These are phyloP conservation scores for Chrysomallon squamiferum DNA, from an alignment of 1,140 invertebrate species.

Conservation along the genomic window DNA sequence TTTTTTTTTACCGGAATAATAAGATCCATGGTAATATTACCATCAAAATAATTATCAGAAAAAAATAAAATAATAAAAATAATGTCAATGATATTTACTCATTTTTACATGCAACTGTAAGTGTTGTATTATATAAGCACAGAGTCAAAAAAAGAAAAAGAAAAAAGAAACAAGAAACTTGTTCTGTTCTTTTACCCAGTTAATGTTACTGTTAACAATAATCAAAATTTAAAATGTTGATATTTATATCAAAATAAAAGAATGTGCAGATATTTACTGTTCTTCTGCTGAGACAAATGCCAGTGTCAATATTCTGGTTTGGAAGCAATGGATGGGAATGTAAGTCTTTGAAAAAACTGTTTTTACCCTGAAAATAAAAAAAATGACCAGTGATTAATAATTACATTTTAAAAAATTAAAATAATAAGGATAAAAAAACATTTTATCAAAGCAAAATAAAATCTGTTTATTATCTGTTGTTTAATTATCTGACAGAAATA, in stretches of 20 bases:
- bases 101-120: neutral
- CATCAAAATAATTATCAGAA: no score
- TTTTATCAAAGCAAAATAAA: neutral
- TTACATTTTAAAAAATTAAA: no score
- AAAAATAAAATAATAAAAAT: no score
- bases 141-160: no score
- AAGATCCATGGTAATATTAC: no score
- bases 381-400: no score
- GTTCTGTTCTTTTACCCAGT: neutral
- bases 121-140: neutral
- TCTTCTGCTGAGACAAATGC: conserved; percentile 49
- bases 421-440: no score
- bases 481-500: no score
- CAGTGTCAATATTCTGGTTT: conserved; percentile 56
- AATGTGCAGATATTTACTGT: conserved; percentile 31
- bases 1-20: no score
- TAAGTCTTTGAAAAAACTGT: conserved; percentile 65
- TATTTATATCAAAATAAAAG: no score
- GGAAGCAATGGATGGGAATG: conserved; percentile 59
- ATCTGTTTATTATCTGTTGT: no score
- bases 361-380: conserved; percentile 55
- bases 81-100: neutral
- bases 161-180: no score
- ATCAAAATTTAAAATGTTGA: neutral
- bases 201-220: neutral